These are phyloP conservation scores for Excalfactoria chinensis DNA, from an alignment of 2,113 vertebrate genomes.

Conservation along the genomic window DNA sequence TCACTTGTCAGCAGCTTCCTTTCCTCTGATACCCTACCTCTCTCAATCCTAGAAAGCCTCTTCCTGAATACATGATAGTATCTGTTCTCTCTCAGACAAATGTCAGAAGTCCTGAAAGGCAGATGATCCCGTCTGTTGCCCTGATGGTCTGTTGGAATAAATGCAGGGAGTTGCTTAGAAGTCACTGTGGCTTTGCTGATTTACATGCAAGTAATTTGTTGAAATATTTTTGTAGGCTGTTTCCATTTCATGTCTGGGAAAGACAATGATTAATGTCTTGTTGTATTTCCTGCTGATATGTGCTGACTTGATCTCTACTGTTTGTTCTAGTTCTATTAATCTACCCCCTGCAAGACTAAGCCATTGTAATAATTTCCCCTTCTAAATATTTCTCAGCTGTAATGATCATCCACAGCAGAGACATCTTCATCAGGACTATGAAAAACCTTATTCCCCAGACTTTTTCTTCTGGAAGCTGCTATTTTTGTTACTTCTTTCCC, in stretches of 20 bases:
- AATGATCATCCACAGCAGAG: background rate
- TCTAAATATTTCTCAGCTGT: background rate
- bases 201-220: background rate
- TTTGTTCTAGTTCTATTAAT: background rate
- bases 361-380: background rate
- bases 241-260: background rate
- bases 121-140: background rate
- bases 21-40: background rate
- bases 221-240: background rate
- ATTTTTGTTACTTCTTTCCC: background rate
- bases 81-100: background rate
- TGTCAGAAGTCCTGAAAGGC: background rate
- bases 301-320: conserved; percentile 3
- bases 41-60: background rate
- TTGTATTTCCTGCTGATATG: background rate
- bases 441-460: background rate
- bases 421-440: background rate
- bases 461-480: background rate
- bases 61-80: rapidly evolving
- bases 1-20: background rate
- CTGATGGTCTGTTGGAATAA: background rate
- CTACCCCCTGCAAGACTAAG: background rate
- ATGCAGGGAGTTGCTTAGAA: background rate
- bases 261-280: background rate
- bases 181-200: conserved; percentile 8